Conservation (phyloP, 1,140 invertebrate genomes). For the Drosophila albomicans region DNA sequence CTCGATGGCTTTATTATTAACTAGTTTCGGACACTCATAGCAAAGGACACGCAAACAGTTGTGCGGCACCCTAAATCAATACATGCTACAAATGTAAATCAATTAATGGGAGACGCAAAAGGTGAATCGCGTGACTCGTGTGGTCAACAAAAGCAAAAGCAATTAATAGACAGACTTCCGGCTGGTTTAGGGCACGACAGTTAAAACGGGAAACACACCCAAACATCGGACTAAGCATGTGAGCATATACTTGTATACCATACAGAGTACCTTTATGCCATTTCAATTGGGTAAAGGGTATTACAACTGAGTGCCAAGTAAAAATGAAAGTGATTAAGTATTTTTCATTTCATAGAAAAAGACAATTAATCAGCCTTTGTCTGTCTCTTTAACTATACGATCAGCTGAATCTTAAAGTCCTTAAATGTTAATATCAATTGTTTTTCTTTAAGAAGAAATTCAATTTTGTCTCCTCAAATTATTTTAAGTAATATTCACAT, state of each 20-base stretch:
- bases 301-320: no score
- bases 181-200: conserved; percentile 31
- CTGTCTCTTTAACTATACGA: no score
- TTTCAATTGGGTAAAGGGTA: no score
- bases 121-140: conserved; percentile 52
- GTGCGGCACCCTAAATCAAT: conserved; percentile 73
- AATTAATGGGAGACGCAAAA: conserved; percentile 62
- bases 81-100: conserved; percentile 70
- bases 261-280: conserved; percentile 16
- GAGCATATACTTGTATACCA: not conserved
- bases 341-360: no score
- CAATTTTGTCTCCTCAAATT: no score
- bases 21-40: conserved; percentile 26
- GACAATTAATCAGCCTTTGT: no score
- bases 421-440: no score
- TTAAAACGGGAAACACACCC: conserved; percentile 60
- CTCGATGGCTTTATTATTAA: conserved; percentile 34
- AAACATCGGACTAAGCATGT: conserved; percentile 7
- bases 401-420: no score
- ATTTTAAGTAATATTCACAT: no score
- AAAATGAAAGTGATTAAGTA: no score
- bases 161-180: conserved; percentile 66
- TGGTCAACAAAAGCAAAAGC: conserved; percentile 62
- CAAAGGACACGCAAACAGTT: conserved; percentile 62
- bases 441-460: no score